phyloP scores from a whole-genome alignment of 2,888 invertebrate genomes.

The Melinopterus prodromus region DNA sequence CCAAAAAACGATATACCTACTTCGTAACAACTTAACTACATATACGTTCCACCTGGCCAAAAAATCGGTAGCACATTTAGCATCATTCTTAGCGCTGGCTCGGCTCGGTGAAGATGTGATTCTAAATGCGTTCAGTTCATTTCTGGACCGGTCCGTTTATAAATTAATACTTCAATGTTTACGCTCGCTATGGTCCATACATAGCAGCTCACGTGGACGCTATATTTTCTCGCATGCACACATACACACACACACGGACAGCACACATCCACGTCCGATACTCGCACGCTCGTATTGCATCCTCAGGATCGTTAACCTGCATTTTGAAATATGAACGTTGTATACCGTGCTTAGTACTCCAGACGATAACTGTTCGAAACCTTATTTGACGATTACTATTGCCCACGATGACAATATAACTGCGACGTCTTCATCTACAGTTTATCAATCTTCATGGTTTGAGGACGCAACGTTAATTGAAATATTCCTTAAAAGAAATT shows the following conservation, averaged over 20 bases:
- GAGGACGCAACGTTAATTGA: too few species aligned
- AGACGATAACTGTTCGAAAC: not conserved
- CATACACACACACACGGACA: not conserved
- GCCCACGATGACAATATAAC: not conserved
- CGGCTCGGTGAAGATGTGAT: not conserved
- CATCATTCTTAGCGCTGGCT: not conserved
- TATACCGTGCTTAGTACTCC: not conserved
- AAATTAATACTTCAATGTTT: not conserved
- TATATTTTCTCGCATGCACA: not conserved
- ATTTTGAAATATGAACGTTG: not conserved
- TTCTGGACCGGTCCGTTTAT: not conserved
- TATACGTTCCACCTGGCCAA: too few species aligned
- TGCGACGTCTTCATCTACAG: not conserved
- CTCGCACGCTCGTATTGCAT: not conserved
- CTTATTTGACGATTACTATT: not conserved
- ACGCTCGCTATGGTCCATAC: not conserved
- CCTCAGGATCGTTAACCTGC: not conserved
- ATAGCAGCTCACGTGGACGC: not conserved
- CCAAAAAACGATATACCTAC: too few species aligned
- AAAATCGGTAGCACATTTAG: too few species aligned
- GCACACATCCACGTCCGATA: not conserved
- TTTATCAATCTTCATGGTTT: not conserved
- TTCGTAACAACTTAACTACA: too few species aligned
- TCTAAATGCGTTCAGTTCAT: not conserved
- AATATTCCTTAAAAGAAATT: too few species aligned